These are phyloP conservation scores for Plutella xylostella DNA, from an alignment of 2,888 invertebrate genomes.

Conservation along the genomic window DNA sequence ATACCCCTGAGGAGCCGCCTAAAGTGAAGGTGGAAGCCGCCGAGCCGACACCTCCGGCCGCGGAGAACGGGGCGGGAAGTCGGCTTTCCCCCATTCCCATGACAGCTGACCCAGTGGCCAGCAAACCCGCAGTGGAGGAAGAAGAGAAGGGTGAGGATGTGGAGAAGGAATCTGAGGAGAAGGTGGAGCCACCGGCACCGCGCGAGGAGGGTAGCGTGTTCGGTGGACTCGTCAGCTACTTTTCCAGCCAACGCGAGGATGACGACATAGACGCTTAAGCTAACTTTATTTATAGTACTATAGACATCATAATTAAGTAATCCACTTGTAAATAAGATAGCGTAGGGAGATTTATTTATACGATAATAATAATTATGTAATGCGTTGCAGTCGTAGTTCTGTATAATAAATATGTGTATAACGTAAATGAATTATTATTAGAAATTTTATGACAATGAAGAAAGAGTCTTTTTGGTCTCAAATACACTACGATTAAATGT, in stretches of 20 bases:
- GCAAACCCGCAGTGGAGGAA: too few relatives aligned
- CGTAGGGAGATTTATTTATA: constrained; percentile 12
- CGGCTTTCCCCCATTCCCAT: too few relatives aligned
- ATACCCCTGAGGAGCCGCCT: background rate
- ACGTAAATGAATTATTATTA: constrained; percentile 25
- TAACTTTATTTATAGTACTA: too few relatives aligned
- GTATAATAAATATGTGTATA: constrained; percentile 8
- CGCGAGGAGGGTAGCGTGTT: constrained; percentile 80
- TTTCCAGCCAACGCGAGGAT: constrained; percentile 90
- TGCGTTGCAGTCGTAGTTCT: background rate
- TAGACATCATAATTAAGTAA: background rate
- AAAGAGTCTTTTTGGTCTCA: constrained; percentile 62
- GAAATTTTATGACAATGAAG: constrained; percentile 24
- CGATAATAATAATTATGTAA: background rate
- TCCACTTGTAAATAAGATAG: constrained; percentile 4
- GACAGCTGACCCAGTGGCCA: too few relatives aligned
- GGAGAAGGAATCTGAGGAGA: background rate
- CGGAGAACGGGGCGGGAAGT: background rate
- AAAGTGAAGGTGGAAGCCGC: constrained; percentile 9
- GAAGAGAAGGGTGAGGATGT: too few relatives aligned
- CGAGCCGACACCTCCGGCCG: constrained; percentile 14
- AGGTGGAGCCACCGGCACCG: constrained; percentile 23
- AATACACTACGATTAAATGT: constrained; percentile 46
- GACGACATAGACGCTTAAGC: constrained; percentile 82
- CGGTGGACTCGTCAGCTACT: constrained; percentile 91